Percentiles rank a stretch among this genome's conserved stretches.
phyloP scores from a whole-genome alignment of 2,797 vertebrate genomes.

The Salarias fasciatus region DNA sequence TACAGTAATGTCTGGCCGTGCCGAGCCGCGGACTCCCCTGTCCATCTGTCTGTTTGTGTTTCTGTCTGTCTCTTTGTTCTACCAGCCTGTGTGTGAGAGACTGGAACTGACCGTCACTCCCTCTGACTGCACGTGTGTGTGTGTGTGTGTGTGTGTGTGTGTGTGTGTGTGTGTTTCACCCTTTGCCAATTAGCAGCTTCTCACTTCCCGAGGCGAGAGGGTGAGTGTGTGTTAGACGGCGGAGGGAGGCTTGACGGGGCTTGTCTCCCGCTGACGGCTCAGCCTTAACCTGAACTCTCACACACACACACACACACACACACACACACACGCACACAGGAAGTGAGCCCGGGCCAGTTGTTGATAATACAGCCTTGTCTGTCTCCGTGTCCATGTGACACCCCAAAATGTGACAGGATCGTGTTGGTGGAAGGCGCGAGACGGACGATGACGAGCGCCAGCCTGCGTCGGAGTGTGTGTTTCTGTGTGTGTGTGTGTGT shows the following conservation, averaged over 20 bases:
- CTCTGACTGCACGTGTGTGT: too few species aligned
- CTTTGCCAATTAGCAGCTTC: constrained; percentile 78
- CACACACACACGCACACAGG: constrained; percentile 4
- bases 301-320: constrained; percentile 17
- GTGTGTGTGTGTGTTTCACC: constrained; percentile 44
- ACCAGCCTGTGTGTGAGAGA: constrained; percentile 16
- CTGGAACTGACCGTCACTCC: constrained; percentile 27
- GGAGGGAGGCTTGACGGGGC: constrained; percentile 64
- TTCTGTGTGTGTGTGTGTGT: constrained; percentile 18
- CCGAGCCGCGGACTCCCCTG: constrained; percentile 30
- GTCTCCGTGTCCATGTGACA: constrained; percentile 62
- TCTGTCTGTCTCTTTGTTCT: constrained; percentile 52
- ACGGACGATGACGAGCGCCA: constrained; percentile 66
- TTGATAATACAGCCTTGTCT: constrained; percentile 68
- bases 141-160: neutral
- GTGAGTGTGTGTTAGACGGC: constrained; percentile 60
- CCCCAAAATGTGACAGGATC: constrained; percentile 65
- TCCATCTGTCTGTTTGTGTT: constrained; percentile 57
- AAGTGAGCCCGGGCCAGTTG: constrained; percentile 60
- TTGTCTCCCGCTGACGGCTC: constrained; percentile 67
- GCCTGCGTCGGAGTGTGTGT: constrained; percentile 46
- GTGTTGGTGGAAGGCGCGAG: constrained; percentile 70
- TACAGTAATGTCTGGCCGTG: constrained; percentile 35
- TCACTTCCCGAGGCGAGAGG: constrained; percentile 71
- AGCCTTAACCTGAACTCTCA: constrained; percentile 70